Percentiles rank a stretch among this genome's conserved stretches.
phyloP scores from a whole-genome alignment of 1,140 invertebrate species.

The Dreissena rostriformis region DNA sequence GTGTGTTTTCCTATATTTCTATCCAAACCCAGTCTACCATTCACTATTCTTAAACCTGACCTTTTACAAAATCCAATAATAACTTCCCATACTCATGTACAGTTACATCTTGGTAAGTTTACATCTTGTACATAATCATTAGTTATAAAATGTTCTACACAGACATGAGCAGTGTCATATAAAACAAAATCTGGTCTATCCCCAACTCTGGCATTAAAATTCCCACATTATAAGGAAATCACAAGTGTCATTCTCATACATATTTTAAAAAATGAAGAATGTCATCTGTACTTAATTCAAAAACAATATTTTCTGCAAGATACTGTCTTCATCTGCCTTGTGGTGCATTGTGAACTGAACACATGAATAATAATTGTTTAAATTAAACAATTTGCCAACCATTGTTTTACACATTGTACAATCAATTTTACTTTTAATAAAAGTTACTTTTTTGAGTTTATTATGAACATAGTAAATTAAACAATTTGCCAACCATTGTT shows the following conservation, averaged over 20 bases:
- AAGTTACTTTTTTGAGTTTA: conserved; percentile 8
- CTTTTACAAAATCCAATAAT: conserved; percentile 2
- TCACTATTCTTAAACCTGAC: background rate
- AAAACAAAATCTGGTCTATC: conserved; percentile 2
- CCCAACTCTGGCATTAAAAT: background rate
- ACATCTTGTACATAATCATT: conserved; percentile 26
- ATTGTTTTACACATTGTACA: conserved; percentile 8
- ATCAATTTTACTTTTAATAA: conserved; percentile 9
- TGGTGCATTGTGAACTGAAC: conserved; percentile 22
- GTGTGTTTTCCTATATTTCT: conserved; percentile 9
- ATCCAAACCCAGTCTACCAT: conserved; percentile 9
- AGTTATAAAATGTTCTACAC: background rate
- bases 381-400: background rate
- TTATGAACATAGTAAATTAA: conserved; percentile 23
- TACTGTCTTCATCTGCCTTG: conserved; percentile 1
- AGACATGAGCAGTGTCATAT: background rate
- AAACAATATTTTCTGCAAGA: conserved; percentile 10
- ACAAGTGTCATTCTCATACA: background rate
- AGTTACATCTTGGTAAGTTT: conserved; percentile 2
- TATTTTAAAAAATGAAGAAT: background rate
- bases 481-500: background rate
- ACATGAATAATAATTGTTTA: conserved; percentile 16
- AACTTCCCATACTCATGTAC: conserved; percentile 18
- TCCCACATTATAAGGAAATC: background rate
- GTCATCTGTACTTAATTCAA: background rate